Evolutionary conservation across 2,113 vertebrate genomes (phyloP), one percentile per base, ranked within the genome.

Genomic region (Gallinago jamesoni): DNA sequence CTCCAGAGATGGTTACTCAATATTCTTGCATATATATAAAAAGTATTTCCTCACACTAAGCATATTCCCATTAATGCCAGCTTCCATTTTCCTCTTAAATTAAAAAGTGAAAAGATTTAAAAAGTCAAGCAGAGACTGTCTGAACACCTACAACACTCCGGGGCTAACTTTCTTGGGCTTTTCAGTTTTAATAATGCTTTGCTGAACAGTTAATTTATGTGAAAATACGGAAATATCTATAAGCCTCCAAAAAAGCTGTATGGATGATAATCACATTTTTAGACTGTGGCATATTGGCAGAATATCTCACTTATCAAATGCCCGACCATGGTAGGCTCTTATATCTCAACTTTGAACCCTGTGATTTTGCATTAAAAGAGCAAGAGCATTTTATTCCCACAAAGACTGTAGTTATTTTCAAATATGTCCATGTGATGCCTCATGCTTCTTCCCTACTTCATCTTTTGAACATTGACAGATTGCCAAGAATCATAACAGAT

Each of bases 141-240:
- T 92, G 41, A 78, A 85, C 30, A 83, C 33, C 25, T 79, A 33
- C n/a, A 55, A 12, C 23, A 70, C 9, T 87, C n/a, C 39, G 78
- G 45, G 30, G 24, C 25, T 81, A 94, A 75, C 23, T 90, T 94
- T 90, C n/a, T 75, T 66, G 55, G 53, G 2, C n/a, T 85, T 56
- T 94, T 84, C 77, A 63, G 33, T 53, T 90, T 96, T 94, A 89
- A 84, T 87, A 89, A 63, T 50, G 4, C 31, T 96, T 97, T 94
- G 31, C 48, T 93, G 56, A 93, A 68, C 11, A 84, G 53, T 74
- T 56, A 78, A 8, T 14, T 64, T 27, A 25, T 89, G 37, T 84
- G 53, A 82, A 70, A 96, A 92, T 12, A 74, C 22, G 9, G 45
- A 93, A 90, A 82, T 28, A 90, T 77, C 64, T 87, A 62, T 28